Conservation (phyloP, 2,797 vertebrate species). For the Furcifer pardalis region DNA sequence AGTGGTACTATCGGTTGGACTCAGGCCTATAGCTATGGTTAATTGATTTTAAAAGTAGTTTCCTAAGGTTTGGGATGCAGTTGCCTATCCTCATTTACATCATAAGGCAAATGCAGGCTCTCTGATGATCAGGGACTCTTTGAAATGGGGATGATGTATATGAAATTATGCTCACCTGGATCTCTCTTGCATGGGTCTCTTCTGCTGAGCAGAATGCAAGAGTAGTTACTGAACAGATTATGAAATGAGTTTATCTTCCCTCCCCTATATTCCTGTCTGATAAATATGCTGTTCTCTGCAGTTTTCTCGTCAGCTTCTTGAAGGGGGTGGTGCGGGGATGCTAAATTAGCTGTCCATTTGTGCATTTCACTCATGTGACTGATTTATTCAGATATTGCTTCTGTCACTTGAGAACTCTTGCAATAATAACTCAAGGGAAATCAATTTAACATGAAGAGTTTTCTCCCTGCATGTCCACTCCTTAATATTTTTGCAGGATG, state of each 20-base stretch:
- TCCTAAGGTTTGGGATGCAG: too few species aligned
- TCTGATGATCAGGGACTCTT: background rate
- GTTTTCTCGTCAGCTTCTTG: slow-evolving; percentile 61
- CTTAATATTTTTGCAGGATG: slow-evolving; percentile 47
- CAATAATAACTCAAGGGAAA: slow-evolving; percentile 68
- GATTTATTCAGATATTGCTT: slow-evolving; percentile 36
- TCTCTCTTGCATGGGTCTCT: background rate
- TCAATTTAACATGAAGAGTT: slow-evolving; percentile 66
- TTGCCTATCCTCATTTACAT: background rate
- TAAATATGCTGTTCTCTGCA: slow-evolving; percentile 52
- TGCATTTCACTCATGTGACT: slow-evolving; percentile 61
- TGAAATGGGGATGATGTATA: background rate
- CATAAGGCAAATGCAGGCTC: background rate
- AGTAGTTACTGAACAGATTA: slow-evolving; percentile 33
- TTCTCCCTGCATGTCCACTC: slow-evolving; percentile 10
- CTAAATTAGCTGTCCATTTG: slow-evolving; percentile 56
- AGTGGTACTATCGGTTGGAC: too few species aligned
- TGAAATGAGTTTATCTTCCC: slow-evolving; percentile 43
- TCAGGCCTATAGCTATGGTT: too few species aligned
- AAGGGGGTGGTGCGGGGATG: slow-evolving; percentile 59
- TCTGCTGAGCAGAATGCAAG: background rate
- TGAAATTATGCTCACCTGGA: background rate
- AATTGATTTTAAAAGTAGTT: too few species aligned
- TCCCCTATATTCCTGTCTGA: slow-evolving; percentile 48
- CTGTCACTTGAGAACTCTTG: slow-evolving; percentile 56